Percentiles rank a stretch among this genome's conserved stretches.
These are phyloP conservation scores for Erythrolamprus reginae DNA, from an alignment of 2,113 vertebrate genomes.

Conservation along the genomic window DNA sequence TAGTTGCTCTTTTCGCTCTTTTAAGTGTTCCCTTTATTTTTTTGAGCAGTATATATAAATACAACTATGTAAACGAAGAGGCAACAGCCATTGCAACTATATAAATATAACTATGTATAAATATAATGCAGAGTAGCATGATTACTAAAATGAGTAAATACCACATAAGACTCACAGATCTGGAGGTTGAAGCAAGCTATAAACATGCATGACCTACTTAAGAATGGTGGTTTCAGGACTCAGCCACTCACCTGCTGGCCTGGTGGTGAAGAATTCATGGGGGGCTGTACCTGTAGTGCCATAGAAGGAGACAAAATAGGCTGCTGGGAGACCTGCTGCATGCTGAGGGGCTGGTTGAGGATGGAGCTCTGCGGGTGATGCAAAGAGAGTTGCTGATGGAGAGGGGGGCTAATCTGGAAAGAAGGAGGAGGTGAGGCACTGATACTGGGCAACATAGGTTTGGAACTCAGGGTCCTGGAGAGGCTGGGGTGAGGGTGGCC, in stretches of 20 bases:
- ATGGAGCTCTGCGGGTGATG: constrained; percentile 85
- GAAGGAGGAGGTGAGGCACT: constrained; percentile 90
- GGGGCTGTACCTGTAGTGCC: constrained; percentile 93
- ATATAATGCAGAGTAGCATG: not conserved
- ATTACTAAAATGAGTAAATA: not conserved
- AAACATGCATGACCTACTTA: not conserved
- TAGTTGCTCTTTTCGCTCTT: no score
- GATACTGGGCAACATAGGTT: constrained; percentile 91
- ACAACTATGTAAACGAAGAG: no score
- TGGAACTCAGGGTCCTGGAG: constrained; percentile 84
- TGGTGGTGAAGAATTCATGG: constrained; percentile 84
- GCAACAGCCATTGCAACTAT: no score
- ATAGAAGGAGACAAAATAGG: constrained; percentile 92
- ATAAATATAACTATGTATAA: no score
- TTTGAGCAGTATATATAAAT: no score
- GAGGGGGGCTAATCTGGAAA: constrained; percentile 92
- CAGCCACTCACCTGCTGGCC: constrained; percentile 86
- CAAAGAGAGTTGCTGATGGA: constrained; percentile 95
- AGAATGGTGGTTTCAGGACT: not conserved
- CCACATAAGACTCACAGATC: not conserved
- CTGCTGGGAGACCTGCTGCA: constrained; percentile 94
- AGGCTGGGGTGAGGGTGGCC: constrained; percentile 84
- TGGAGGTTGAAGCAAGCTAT: not conserved
- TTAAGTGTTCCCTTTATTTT: no score
- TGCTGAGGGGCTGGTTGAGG: constrained; percentile 91